Evolutionary conservation across 2,888 invertebrate species (phyloP), one percentile per base, ranked within the genome.

Genomic region (Drosophila mayaguana): DNA sequence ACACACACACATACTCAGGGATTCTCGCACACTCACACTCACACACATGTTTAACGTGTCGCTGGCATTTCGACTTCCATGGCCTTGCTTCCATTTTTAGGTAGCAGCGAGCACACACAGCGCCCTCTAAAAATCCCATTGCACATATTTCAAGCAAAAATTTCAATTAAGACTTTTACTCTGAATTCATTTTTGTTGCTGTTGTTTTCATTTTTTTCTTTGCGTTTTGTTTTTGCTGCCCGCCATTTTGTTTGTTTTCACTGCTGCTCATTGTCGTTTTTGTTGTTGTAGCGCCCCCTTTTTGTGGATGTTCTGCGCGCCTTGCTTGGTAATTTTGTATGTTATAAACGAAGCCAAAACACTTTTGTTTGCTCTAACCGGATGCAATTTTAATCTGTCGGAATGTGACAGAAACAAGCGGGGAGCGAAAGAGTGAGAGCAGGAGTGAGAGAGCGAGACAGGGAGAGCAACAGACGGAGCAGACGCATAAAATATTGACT

Each of bases 141-240:
- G 84, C 67, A 86, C 79, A 88, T 80, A 82, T 84, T 89, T 77
- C 74, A 74, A 77, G 86, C 77, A 90, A 85, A 89, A 90, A 88
- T 90, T 88, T 88, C 90, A 88, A 88, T 88, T 90, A 90, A 88
- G 88, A 89, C 90, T 85, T 89, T 81, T 74, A 65, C 80, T 80
- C 89, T 75, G 88, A 79, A 85, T 89, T 88, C 88, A 75, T 82
- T 84, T 87, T 72, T 68, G 43, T 75, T 69, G 64, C 70, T 66
- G 63, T 55, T 45, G 43, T 43, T 43, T 7, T n/a, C 12, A 20
- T 53, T 60, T 55, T 54, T 51, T 50, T 50, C 28, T 69, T 62
- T 55, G 5, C 65, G 50, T 69, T 67, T 68, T 62, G 40, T 56
- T 71, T 74, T 61, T 28, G 34, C 64, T 68, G 32, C 57, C 48